Evolutionary conservation across 2,888 invertebrate species (phyloP), one percentile per base, ranked within the genome.

Genomic region (Cantharis rufa): DNA sequence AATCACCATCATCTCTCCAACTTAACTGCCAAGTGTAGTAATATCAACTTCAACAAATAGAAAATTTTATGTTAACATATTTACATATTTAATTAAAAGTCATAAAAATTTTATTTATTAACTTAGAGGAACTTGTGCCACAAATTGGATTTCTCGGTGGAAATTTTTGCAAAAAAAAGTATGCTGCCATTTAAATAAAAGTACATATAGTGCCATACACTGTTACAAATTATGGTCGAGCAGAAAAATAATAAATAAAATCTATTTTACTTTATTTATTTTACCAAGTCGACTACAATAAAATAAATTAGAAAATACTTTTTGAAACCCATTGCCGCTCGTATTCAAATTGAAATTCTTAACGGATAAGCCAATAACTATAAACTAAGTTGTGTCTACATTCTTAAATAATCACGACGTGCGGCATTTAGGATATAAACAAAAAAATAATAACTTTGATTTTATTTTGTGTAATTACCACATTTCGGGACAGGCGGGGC

Each of bases 1-100:
- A 86, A 86, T 86, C 86, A 86, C 86, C 86, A 86, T 86, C 86
- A 85, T 86, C 84, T 85, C 83, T 81, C 82, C 82, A 82, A 82
- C 81, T 82, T 83, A 84, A 86, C 86, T 85, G 86, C 86, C 83
- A 85, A 84, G 83, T 84, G 82, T 84, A 82, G 84, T 82, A 84
- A 84, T 84, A 84, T 84, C 84, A 84, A 84, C 84, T 85, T 86
- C 82, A 85, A 84, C 69, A 16, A 32, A 69, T 69, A 70, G 18
- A 70, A 70, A 48, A 48, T 70, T 70, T 70, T 70, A 48, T 62
- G 70, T 70, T 70, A 66, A 66, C 64, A 66, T 66, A 21, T 66
- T 66, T 66, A 66, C 64, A 66, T 66, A 66, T 24, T 66, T 66
- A 66, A 66, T 66, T 21, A 66, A 66, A 21, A 66, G 64, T 21